Evolutionary conservation across 2,797 vertebrate genomes (phyloP), one percentile per base, ranked within the genome.

Genomic region (Intellagama lesueurii): DNA sequence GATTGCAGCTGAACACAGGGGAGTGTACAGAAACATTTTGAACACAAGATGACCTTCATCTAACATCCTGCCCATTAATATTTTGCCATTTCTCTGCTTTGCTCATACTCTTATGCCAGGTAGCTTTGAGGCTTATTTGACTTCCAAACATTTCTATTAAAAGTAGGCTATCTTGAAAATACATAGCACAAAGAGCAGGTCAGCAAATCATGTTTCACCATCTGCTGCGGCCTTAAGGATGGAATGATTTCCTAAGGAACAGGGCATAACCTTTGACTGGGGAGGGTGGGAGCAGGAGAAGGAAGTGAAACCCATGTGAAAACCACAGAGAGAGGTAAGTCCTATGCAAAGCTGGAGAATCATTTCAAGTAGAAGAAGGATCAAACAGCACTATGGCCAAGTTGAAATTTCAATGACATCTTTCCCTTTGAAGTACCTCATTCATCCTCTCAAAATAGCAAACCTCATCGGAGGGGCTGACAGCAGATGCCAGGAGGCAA

Each of bases 401-500:
- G 2, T 3, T 95, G 93, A 94, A 89, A 92, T 94, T 94, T 92
- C 66, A 14, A 88, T 88, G 28, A 87, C 87, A 83, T 95, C 92
- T 86, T 90, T 93, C 82, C 47, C 89, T 66, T 84, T 81, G 85
- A 77, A 40, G 89, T 92, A 92, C 92, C 91, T 94, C 93, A 91
- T 90, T 70, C 60, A 64, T 64, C 16, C 81, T 92, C 93, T 93
- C 86, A n/a, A 90, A 95, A 94, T 83, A 95, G 91, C 90, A 94
- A 89, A 1, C 5, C 49, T 83, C 1, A 66, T 60, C 87, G 90
- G 90, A 90, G 90, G 88, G 60, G 26, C 87, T 91, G 79, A 11
- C 28, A 66, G 80, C 35, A 26, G 32, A 17, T 30, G 56, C 81
- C 44, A 81, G 16, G 30, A 73, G 30, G 22, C 77, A 52, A 56